Base-by-base conservation (phyloP, 2,888 invertebrate genomes). In the Physocephala rufipes region DNA sequence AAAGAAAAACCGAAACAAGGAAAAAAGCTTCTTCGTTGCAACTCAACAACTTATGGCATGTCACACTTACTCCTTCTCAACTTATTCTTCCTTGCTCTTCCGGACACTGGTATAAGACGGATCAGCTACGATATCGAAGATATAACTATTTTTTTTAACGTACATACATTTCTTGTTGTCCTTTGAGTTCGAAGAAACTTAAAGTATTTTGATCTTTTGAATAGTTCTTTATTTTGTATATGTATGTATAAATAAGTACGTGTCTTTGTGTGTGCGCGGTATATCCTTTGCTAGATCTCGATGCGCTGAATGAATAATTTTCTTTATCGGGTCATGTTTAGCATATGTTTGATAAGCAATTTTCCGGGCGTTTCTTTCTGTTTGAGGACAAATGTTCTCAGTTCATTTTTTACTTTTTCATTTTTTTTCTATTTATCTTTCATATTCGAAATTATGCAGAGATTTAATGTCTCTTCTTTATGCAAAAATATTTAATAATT, bases 241-340 rank as follows among this genome's bases (percentile, higher is more conserved):
- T 19, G 13, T 61, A n/a, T n/a, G n/a, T n/a, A n/a, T n/a, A n/a
- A n/a, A n/a, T n/a, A n/a, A n/a, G 15, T 36, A 26, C 1, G 21
- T 61, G 7, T 62, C n/a, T 36, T 36, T 24, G 9, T 43, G 36
- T 51, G 24, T 16, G 21, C 65, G 19, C 16, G 24, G 9, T 49
- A 21, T 49, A 51, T 49, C 15, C 9, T 65, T 24, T 59, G 30
- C 1, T 43, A 21, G 16, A 15, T 5, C 15, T 47, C 51, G 62
- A 51, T 51, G 24, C 28, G 62, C 62, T 62, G 64, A 26, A n/a
- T n/a, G n/a, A n/a, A 64, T 64, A 64, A 70, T 64, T 70, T 70
- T 16, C 70, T 63, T 19, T 45, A 64, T 64, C n/a, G 64, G 13
- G 15, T 45, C 58, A 55, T 70, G 58, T 70, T 70, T 70, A 64